Base-by-base conservation (phyloP, 2,797 vertebrate genomes). In the Urocyon cinereoargenteus region DNA sequence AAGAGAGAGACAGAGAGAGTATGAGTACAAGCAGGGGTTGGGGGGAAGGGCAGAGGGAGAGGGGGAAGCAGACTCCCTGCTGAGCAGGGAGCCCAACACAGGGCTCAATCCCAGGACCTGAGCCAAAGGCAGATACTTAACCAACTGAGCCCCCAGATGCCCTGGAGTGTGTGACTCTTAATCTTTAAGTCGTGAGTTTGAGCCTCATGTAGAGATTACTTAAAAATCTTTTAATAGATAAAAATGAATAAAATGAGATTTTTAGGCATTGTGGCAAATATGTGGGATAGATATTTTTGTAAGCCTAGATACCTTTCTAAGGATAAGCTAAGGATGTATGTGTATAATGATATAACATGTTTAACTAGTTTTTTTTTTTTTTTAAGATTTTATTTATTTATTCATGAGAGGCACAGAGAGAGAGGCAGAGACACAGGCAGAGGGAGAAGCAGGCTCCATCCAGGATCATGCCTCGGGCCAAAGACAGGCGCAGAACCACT, bases 261-360 rank as follows among this genome's bases (percentile, higher is more conserved):
- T 90, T 94, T 96, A 87, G 95, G 34, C 49, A 66, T 68, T 87
- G n/a, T 70, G 64, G 10, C 45, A 64, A 40, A 78, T 66, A 64
- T 79, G 6, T 93, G 18, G 73, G 61, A 91, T 51, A 82, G 45
- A 87, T 59, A 19, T 72, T 96, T 96, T 86, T 34, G 70, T 79
- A 91, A 90, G n/a, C 77, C 26, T 95, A 14, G 26, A 55, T 31
- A 21, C 31, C 68, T 85, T 79, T 78, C 85, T 66, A 86, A 28
- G 73, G 94, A 34, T 86, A 86, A 93, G 12, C 45, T 86, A 61
- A 55, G 49, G 34, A 36, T 55, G n/a, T 85, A 4, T 64, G 8
- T 51, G n/a, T 31, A 78, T 31, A 78, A 86, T 77, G 77, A 68
- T 88, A 55, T 64, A 91, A 81, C 7, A 15, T 94, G 21, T 79